Conservation (phyloP, 2,888 invertebrate genomes). For the Ennomos erosarius region DNA sequence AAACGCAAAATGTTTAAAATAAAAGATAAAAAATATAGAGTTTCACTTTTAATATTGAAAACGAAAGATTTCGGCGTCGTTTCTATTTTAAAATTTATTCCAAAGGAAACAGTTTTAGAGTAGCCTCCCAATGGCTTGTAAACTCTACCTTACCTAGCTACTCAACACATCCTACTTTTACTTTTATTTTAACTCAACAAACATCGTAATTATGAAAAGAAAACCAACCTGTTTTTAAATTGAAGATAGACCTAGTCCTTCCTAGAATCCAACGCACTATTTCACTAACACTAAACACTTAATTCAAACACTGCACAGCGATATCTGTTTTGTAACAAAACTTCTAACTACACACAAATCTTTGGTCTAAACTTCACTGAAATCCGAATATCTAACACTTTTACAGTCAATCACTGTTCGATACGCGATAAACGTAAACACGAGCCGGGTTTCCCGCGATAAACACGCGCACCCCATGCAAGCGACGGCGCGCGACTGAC, state of each 20-base stretch:
- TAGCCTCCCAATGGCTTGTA: no score
- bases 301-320: conserved; percentile 13
- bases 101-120: no score
- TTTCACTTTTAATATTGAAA: no score
- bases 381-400: conserved; percentile 25
- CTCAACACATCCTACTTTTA: not conserved
- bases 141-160: not conserved
- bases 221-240: conserved; percentile 28
- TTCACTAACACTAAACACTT: conserved; percentile 21
- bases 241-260: conserved; percentile 18
- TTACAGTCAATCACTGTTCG: conserved; percentile 18
- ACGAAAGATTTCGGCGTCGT: no score
- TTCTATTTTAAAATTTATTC: no score
- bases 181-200: not conserved
- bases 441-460: not conserved
- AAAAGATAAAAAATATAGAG: no score
- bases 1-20: no score
- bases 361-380: conserved; percentile 20
- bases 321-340: conserved; percentile 9
- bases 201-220: conserved; percentile 19
- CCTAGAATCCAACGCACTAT: conserved; percentile 25
- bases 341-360: conserved; percentile 18
- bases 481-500: conserved; percentile 59
- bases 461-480: conserved; percentile 35
- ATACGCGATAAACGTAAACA: conserved; percentile 19